Conservation (phyloP, 2,797 vertebrate genomes). For the Peromyscus eremicus region DNA sequence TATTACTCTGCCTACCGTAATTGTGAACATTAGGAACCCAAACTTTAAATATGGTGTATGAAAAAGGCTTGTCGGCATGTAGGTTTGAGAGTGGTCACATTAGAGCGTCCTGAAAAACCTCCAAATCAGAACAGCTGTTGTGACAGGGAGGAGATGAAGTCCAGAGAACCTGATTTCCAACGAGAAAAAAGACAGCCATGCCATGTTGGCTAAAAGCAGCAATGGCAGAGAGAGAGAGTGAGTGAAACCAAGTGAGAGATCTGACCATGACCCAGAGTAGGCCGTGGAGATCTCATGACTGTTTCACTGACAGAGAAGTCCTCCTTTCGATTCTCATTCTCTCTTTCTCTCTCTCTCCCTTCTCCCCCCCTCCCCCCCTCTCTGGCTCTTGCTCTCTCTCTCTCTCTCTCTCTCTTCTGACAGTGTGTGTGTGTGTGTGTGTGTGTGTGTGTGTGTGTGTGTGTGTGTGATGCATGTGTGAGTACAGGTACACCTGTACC, state of each 20-base stretch:
- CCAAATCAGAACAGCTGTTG: slow-evolving; percentile 13
- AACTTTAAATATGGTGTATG: neutral
- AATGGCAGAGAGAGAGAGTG: neutral
- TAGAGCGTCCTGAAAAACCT: slow-evolving; percentile 17
- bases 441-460: neutral
- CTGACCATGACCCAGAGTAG: neutral
- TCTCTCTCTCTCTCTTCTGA: too few species aligned
- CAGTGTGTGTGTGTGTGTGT: neutral
- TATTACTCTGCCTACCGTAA: neutral
- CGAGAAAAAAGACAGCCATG: neutral
- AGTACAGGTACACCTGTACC: neutral
- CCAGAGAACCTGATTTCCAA: neutral
- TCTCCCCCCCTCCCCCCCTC: too few species aligned
- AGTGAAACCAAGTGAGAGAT: neutral
- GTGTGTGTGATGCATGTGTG: neutral
- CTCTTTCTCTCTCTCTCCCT: too few species aligned
- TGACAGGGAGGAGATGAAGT: slow-evolving; percentile 4
- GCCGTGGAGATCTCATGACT: neutral
- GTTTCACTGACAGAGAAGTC: neutral
- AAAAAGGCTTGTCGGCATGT: neutral
- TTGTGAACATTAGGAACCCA: neutral
- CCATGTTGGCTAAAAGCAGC: neutral
- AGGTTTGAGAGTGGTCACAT: slow-evolving; percentile 6
- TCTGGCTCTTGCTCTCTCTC: too few species aligned
- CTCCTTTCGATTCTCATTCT: neutral